Conservation (phyloP, 2,797 vertebrate genomes). For the Phylloscopus collybita region DNA sequence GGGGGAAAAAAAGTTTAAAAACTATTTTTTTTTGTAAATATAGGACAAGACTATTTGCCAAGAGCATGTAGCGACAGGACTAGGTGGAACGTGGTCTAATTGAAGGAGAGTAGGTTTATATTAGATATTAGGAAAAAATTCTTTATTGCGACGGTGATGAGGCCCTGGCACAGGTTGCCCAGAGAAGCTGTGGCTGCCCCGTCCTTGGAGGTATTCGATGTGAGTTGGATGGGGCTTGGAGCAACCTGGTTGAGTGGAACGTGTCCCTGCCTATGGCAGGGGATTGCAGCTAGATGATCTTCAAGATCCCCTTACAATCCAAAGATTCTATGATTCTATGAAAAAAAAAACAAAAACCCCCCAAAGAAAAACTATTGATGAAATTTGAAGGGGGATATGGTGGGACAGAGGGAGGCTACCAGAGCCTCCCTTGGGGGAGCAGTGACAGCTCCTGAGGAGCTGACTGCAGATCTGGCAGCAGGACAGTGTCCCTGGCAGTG, state of each 20-base stretch:
- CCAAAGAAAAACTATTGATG: neutral
- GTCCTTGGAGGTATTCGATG: neutral
- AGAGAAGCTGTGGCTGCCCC: neutral
- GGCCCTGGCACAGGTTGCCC: neutral
- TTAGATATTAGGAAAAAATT: neutral
- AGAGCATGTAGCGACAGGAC: too few species aligned
- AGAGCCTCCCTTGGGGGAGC: neutral
- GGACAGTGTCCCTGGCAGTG: too few species aligned
- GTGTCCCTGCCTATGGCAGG: neutral
- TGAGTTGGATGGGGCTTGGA: neutral
- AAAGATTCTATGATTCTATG: neutral
- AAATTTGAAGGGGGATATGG: neutral
- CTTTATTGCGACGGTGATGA: neutral
- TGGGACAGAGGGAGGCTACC: neutral
- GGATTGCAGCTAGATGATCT: neutral
- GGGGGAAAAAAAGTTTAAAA: neutral
- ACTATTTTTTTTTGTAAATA: neutral
- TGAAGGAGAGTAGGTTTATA: neutral
- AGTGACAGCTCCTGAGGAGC: neutral
- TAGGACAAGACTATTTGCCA: neutral
- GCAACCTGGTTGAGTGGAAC: fast-evolving
- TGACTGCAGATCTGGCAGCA: fast-evolving
- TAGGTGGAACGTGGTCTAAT: neutral
- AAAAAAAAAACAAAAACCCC: fast-evolving
- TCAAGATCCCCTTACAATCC: neutral